Conservation (phyloP, 2,888 invertebrate genomes). For the Mamestra brassicae region DNA sequence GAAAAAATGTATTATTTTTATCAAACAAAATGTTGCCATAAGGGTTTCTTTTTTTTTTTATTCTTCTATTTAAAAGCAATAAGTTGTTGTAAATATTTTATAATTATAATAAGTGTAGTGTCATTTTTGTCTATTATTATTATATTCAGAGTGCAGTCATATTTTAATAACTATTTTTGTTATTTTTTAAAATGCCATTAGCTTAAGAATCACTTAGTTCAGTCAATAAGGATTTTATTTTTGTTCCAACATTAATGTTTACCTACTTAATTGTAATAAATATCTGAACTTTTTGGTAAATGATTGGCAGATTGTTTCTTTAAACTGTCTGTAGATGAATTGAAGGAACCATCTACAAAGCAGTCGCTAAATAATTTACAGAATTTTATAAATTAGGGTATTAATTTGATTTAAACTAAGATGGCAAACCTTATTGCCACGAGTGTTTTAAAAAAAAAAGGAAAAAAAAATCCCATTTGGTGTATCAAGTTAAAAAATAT, state of each 20-base stretch:
- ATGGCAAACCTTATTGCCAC: too few relatives aligned
- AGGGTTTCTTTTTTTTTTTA: constrained; percentile 31
- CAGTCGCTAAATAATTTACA: too few relatives aligned
- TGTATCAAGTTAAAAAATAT: background rate
- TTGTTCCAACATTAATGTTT: background rate
- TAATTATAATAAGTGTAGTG: constrained; percentile 43
- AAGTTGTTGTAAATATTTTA: constrained; percentile 65
- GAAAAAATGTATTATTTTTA: constrained; percentile 48
- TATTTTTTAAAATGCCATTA: too few relatives aligned
- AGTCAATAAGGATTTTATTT: background rate
- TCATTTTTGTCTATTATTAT: constrained; percentile 56
- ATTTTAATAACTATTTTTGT: constrained; percentile 32
- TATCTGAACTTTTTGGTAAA: background rate
- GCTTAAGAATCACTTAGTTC: background rate
- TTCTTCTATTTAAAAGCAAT: constrained; percentile 52
- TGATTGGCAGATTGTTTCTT: too few relatives aligned
- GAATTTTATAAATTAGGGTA: too few relatives aligned
- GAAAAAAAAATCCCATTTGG: background rate
- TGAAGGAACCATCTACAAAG: too few relatives aligned
- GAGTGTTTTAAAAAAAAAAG: too few relatives aligned
- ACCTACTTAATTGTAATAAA: background rate
- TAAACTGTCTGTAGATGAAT: too few relatives aligned
- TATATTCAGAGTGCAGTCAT: constrained; percentile 43
- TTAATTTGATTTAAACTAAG: too few relatives aligned
- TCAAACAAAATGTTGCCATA: constrained; percentile 64